phyloP scores from a whole-genome alignment of 2,888 invertebrate species.

The Craniophora ligustri region DNA sequence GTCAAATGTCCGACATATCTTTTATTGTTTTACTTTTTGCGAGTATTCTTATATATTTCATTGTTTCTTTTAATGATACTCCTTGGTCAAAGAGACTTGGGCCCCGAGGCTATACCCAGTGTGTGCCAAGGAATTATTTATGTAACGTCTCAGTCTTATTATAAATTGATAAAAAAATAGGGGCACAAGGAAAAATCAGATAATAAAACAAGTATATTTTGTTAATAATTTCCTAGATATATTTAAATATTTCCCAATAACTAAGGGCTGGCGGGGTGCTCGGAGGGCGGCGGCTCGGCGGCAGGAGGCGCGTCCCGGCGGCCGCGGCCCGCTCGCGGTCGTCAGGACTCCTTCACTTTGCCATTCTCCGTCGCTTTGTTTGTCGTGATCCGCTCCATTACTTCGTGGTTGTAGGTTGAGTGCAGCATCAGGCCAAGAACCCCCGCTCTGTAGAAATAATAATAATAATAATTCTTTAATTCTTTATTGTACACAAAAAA shows the following conservation, averaged over 20 bases:
- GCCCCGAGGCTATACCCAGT: too few species aligned
- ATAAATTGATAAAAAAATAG: too few species aligned
- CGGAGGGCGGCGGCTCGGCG: constrained; percentile 28
- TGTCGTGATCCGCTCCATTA: constrained; percentile 91
- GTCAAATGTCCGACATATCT: too few species aligned
- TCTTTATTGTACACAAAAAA: not conserved
- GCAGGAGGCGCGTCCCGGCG: constrained; percentile 5
- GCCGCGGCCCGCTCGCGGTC: constrained; percentile 21
- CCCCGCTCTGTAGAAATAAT: constrained; percentile 91
- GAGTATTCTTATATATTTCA: too few species aligned
- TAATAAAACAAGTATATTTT: constrained; percentile 15
- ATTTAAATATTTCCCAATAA: constrained; percentile 21
- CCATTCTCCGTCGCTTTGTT: constrained; percentile 81
- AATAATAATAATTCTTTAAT: not conserved
- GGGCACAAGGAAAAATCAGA: too few species aligned
- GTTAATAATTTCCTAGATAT: constrained; percentile 39
- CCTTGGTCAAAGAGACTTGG: too few species aligned
- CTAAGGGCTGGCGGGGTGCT: constrained; percentile 8
- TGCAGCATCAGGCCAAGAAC: constrained; percentile 98
- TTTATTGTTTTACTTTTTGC: too few species aligned
- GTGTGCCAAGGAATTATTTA: too few species aligned
- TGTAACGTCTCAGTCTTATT: too few species aligned
- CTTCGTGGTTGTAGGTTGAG: constrained; percentile 98
- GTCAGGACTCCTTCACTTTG: constrained; percentile 80
- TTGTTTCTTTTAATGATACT: too few species aligned